Evolutionary conservation across 2,797 vertebrate species (phyloP), one percentile per base, ranked within the genome.

Genomic region (Botia almorhae): DNA sequence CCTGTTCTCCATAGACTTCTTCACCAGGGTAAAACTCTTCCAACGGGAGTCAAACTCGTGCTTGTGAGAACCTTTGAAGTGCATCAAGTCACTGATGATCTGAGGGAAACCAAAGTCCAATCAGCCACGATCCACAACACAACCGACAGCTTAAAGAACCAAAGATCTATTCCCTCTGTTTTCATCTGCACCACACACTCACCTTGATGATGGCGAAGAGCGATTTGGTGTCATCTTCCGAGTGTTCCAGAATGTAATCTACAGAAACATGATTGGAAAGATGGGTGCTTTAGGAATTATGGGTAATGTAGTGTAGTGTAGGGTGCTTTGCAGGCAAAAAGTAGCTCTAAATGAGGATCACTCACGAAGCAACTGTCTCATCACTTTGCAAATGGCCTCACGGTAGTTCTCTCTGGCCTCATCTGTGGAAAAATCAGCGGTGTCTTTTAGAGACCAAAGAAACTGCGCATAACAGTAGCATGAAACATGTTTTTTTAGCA

Each of bases 1-100:
- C 94, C 96, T 93, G 90, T 99, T 97, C 91, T 99, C 97, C 97
- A 98, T 98, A 12, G 98, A 98, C 91, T 98, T 99, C 90, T 99
- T 98, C 87, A 98, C 96, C 39, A 98, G 91, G 69, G 95, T 97
- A 93, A 98, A 98, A 91, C 97, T 99, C 86, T 98, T 99, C 98
- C 97, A 99, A 29, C 96, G 94, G 1, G 96, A 97, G 86, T 99
- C 97, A 91, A 99, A 99, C 88, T 99, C 97, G 77, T 96, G 96
- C 85, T 97, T 98, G 90, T 98, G 97, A 86, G 95, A 97, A 51
- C 97, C 97, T 84, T 95, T 96, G 89, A 98, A 99, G 75, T 98
- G 96, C 89, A 99, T 93, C 89, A 99, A 93, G 86, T 98, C 96
- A 87, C 94, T 94, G 88, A 98, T 95, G 87, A 98, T 97, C 97